Evolutionary conservation across 2,888 invertebrate genomes (phyloP).

Genomic region (Drosophila basisetae): DNA sequence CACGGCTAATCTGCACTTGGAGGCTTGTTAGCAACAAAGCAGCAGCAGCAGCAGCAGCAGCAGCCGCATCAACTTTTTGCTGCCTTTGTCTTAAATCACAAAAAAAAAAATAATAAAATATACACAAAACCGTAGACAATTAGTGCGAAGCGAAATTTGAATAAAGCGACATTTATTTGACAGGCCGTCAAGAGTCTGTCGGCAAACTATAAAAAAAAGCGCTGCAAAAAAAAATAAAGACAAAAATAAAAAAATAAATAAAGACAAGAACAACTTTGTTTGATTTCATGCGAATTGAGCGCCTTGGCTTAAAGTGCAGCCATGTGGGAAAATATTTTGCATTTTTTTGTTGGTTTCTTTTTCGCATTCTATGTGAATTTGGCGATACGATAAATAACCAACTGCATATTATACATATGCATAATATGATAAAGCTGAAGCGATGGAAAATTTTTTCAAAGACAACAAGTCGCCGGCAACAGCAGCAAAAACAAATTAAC

Average conservation of each 20-base stretch:
- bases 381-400: slow-evolving; percentile 32
- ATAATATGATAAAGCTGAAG: slow-evolving; percentile 39
- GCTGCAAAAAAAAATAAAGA: slow-evolving; percentile 27
- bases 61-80: slow-evolving; percentile 23
- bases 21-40: slow-evolving; percentile 63
- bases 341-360: slow-evolving; percentile 30
- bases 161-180: slow-evolving; percentile 84
- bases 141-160: slow-evolving; percentile 82
- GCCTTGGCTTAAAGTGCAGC: slow-evolving; percentile 72
- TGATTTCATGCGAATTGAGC: slow-evolving; percentile 76
- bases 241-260: slow-evolving; percentile 18
- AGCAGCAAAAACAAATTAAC: slow-evolving; percentile 73
- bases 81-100: slow-evolving; percentile 66
- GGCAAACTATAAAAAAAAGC: slow-evolving; percentile 72
- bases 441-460: slow-evolving; percentile 76
- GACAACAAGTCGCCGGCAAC: slow-evolving; percentile 69
- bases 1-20: slow-evolving; percentile 76
- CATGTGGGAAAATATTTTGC: slow-evolving; percentile 72
- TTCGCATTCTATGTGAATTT: slow-evolving; percentile 42
- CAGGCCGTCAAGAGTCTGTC: slow-evolving; percentile 79
- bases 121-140: slow-evolving; percentile 59
- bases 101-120: slow-evolving; percentile 4
- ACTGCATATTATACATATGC: slow-evolving; percentile 6
- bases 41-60: slow-evolving; percentile 43
- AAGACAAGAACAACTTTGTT: slow-evolving; percentile 53